Base-by-base conservation (phyloP, 1,140 invertebrate genomes). In the Dinoponera quadriceps region DNA sequence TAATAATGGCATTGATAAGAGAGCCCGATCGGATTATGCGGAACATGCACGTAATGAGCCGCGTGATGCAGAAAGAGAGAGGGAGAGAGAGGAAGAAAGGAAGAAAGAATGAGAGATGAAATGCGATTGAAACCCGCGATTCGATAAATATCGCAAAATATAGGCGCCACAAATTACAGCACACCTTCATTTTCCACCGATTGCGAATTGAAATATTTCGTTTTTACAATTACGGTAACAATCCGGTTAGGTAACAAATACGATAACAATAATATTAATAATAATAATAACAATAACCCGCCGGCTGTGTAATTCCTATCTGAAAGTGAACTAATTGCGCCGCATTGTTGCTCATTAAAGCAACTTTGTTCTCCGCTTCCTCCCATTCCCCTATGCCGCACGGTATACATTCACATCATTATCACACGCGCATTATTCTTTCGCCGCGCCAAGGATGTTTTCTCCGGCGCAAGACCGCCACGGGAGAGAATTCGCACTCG, bases 401-500 rank as follows among this genome's bases (percentile, higher is more conserved):
- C 3, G 38, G 38, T 44, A n/a, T n/a, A 44, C 14, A n/a, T 57
- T 29, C 11, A 33, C 27, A 22, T 18, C 33, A 63, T 65, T 51
- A 65, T 33, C 5, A 11, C 13, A n/a, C 49, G 33, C 25, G 7
- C 22, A 57, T 80, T 80, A 44, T 57, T 71, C 13, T 69, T 44
- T 57, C 22, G 55, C 33, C 68, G 69, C 44, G 22, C 9, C 51
- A 44, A 57, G 75, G 68, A 78, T 55, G 66, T 69, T 13, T 59
- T 78, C 38, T 44, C 55, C 51, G n/a, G 20, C 18, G 20, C 14
- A n/a, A 20, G 27, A 2, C 18, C 27, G 69, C 55, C 63, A 68
- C 55, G 22, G 0, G 20, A n/a, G n/a, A n/a, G 29, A 80, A 71
- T 59, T 71, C 25, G 22, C 54, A 80, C 57, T 71, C 54, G 18